phyloP scores from a whole-genome alignment of 2,888 invertebrate species.

The Nomada flava region DNA sequence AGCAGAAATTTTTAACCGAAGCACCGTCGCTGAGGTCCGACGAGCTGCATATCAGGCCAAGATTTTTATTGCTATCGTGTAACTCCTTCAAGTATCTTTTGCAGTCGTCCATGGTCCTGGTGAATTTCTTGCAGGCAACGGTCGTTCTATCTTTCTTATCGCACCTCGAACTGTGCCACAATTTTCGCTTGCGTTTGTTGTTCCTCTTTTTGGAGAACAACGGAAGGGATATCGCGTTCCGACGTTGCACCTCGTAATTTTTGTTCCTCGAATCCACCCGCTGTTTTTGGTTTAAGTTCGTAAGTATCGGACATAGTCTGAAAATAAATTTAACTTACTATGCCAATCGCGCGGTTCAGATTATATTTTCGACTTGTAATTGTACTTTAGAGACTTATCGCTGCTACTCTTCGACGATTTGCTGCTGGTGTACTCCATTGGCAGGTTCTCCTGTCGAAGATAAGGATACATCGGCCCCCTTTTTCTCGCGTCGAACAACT shows the following conservation, averaged over 20 bases:
- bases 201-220: slow-evolving; percentile 6
- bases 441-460: slow-evolving; percentile 30
- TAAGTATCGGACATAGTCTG: slow-evolving; percentile 31
- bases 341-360: not conserved
- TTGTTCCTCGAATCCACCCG: slow-evolving; percentile 52
- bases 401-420: slow-evolving; percentile 66
- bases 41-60: slow-evolving; percentile 49
- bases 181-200: slow-evolving; percentile 7
- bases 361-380: not conserved
- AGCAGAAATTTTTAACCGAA: slow-evolving; percentile 28
- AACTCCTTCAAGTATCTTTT: slow-evolving; percentile 61
- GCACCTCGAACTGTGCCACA: not conserved
- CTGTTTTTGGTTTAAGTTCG: slow-evolving; percentile 28
- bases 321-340: not conserved
- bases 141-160: not conserved
- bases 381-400: slow-evolving; percentile 54
- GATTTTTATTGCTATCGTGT: slow-evolving; percentile 55
- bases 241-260: slow-evolving; percentile 41
- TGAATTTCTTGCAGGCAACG: slow-evolving; percentile 48
- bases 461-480: slow-evolving; percentile 38
- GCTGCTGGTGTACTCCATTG: slow-evolving; percentile 56
- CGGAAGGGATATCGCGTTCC: slow-evolving; percentile 24
- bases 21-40: slow-evolving; percentile 47
- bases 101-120: slow-evolving; percentile 61
- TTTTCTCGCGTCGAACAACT: slow-evolving; percentile 66